Evolutionary conservation across 2,797 vertebrate species (phyloP).

Genomic region (Euthynnus affinis): DNA sequence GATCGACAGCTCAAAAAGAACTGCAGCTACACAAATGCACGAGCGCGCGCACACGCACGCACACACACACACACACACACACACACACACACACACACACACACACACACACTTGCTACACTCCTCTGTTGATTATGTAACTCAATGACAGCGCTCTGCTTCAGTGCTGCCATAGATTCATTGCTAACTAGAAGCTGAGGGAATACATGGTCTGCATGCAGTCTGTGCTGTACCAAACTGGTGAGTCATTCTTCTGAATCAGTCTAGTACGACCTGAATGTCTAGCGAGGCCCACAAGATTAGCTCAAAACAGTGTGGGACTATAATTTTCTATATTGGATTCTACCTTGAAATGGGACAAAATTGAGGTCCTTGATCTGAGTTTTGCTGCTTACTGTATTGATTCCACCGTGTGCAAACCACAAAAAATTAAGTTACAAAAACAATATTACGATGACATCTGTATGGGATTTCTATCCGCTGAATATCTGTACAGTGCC

Average conservation of each 20-base stretch:
- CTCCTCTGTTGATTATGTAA: conserved; percentile 83
- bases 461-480: conserved; percentile 63
- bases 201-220: conserved; percentile 77
- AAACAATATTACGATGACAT: conserved; percentile 68
- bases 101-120: conserved; percentile 42
- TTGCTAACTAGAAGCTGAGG: conserved; percentile 80
- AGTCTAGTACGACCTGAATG: conserved; percentile 54
- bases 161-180: conserved; percentile 80
- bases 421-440: conserved; percentile 60
- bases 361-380: conserved; percentile 72
- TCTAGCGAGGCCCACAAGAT: conserved; percentile 68
- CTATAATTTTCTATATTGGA: conserved; percentile 67
- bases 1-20: conserved; percentile 77
- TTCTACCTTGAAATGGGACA: conserved; percentile 70
- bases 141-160: conserved; percentile 81
- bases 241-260: conserved; percentile 82
- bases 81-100: conserved; percentile 32
- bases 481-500: conserved; percentile 53
- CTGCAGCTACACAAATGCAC: conserved; percentile 60
- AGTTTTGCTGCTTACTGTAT: conserved; percentile 73
- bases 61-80: conserved; percentile 45
- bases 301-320: conserved; percentile 60
- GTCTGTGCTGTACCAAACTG: conserved; percentile 72
- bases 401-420: conserved; percentile 63
- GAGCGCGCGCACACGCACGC: neutral